phyloP scores from a whole-genome alignment of 2,113 vertebrate species.

The Odocoileus virginianus region DNA sequence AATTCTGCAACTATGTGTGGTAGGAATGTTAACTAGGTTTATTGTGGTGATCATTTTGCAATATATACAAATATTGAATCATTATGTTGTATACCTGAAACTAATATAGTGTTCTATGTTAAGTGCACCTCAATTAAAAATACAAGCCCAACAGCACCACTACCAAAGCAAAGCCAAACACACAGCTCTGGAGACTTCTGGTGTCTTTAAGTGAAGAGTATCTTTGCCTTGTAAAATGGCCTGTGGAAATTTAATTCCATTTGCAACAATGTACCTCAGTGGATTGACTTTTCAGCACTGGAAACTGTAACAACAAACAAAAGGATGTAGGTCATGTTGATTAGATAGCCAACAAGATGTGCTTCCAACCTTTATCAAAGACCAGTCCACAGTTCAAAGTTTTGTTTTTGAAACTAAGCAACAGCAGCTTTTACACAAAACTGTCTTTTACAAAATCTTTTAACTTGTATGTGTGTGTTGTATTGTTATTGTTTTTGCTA shows the following conservation, averaged over 20 bases:
- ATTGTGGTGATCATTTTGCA: not conserved
- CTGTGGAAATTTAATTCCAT: not conserved
- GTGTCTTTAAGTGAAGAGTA: constrained; percentile 9
- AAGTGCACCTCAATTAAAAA: not conserved
- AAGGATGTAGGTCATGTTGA: not conserved
- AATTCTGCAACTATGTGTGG: not conserved
- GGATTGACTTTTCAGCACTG: not conserved
- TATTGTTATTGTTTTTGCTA: constrained; percentile 18
- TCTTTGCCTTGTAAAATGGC: not conserved
- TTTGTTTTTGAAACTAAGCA: constrained; percentile 8
- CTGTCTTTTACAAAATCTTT: not conserved
- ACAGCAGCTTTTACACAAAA: not conserved
- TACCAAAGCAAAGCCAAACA: not conserved
- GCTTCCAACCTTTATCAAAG: not conserved
- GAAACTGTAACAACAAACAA: not conserved
- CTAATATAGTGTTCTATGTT: not conserved
- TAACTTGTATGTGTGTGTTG: not conserved
- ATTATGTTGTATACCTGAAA: not conserved
- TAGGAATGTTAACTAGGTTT: not conserved
- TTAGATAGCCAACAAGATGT: not conserved
- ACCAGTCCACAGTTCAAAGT: not conserved
- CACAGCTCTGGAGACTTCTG: not conserved
- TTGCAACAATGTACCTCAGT: not conserved
- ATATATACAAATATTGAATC: not conserved
- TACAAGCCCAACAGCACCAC: not conserved